phyloP scores from a whole-genome alignment of 1,140 invertebrate species.

The silkworm (Bombyx mori) region DNA sequence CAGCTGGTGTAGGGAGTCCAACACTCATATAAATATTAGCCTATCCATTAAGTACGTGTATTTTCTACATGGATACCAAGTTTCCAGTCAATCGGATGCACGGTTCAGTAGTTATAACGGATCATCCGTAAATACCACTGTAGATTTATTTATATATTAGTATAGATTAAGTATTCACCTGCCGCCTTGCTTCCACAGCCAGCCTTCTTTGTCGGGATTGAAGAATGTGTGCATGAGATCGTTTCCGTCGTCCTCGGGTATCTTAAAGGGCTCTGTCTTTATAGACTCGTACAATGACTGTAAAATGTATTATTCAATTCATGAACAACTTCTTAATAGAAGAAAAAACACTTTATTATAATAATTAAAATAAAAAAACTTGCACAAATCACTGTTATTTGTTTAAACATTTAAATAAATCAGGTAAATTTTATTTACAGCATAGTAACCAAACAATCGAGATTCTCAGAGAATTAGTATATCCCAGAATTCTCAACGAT shows the following conservation, averaged over 20 bases:
- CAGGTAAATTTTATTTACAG: too few relatives aligned
- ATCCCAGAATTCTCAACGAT: too few relatives aligned
- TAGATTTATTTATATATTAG: too few relatives aligned
- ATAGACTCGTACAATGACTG: slow-evolving; percentile 98
- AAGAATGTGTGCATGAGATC: slow-evolving; percentile 99
- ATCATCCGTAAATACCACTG: too few relatives aligned
- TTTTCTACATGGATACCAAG: too few relatives aligned
- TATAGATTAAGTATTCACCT: slow-evolving; percentile 45
- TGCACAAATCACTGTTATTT: background rate
- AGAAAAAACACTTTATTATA: slow-evolving; percentile 8
- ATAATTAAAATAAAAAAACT: background rate
- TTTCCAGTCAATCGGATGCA: too few relatives aligned
- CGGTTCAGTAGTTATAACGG: too few relatives aligned
- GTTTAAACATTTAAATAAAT: too few relatives aligned
- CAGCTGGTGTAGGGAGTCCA: too few relatives aligned
- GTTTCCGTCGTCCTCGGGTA: slow-evolving; percentile 98
- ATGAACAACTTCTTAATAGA: slow-evolving; percentile 99
- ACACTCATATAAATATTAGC: too few relatives aligned
- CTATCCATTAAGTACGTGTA: too few relatives aligned
- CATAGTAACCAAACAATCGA: background rate
- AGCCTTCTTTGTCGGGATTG: slow-evolving; percentile 99
- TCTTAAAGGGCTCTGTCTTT: slow-evolving; percentile 99
- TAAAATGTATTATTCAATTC: slow-evolving; percentile 73
- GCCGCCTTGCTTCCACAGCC: slow-evolving; percentile 98
- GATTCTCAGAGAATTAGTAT: background rate